phyloP scores from a whole-genome alignment of 2,888 invertebrate genomes.

The Nemapogon koenigi region DNA sequence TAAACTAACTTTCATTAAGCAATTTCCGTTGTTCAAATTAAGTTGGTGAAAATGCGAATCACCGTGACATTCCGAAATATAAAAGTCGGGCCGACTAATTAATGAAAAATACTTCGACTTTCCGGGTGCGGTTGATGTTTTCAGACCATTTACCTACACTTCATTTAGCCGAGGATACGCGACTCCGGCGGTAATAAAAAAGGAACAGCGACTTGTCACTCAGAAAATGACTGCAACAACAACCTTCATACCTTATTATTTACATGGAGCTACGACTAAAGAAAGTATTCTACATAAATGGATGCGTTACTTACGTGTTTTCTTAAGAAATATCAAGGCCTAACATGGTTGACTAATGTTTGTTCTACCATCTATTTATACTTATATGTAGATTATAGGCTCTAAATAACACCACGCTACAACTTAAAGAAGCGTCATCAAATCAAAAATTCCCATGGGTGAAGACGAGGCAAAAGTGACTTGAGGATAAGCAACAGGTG shows the following conservation, averaged over 20 bases:
- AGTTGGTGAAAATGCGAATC: conserved; percentile 40
- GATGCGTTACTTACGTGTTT: too few species aligned
- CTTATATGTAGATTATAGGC: too few species aligned
- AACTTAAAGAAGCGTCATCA: too few species aligned
- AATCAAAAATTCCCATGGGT: too few species aligned
- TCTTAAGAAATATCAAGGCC: too few species aligned
- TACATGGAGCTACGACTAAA: too few species aligned
- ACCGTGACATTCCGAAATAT: conserved; percentile 1
- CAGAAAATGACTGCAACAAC: conserved; percentile 9
- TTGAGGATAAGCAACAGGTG: too few species aligned
- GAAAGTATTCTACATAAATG: too few species aligned
- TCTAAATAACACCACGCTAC: too few species aligned
- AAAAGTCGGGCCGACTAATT: neutral
- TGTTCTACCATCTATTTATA: too few species aligned
- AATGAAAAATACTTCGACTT: neutral
- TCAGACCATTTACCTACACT: neutral
- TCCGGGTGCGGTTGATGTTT: neutral
- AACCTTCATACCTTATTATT: conserved; percentile 2
- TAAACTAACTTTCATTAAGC: conserved; percentile 55
- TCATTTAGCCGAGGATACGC: neutral
- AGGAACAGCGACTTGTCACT: conserved; percentile 8
- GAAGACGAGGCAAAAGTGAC: too few species aligned
- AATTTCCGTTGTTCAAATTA: conserved; percentile 33
- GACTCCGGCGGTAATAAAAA: neutral
- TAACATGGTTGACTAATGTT: too few species aligned